Base-by-base conservation (phyloP, 2,797 vertebrate species). In the Acipenser transmontanus region DNA sequence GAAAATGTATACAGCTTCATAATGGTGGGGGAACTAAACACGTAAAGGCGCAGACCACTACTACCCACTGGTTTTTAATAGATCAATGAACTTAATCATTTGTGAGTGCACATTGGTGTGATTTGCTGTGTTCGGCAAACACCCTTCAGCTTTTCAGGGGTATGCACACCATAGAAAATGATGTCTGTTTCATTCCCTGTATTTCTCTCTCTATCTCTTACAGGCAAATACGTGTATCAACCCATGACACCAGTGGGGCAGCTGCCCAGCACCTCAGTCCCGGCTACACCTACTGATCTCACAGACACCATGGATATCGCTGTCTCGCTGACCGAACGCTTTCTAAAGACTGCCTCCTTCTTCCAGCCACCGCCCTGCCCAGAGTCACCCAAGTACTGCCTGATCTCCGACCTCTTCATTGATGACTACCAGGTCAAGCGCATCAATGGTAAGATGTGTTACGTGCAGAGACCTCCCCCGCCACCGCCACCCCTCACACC, bases 371-470 rank as follows among this genome's bases (percentile, higher is more conserved):
- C 95, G 0, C 89, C 94, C 34, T 91, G 91, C 70, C 89, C 95
- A 0, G 92, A 94, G 65, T 93, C 95, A 0, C 95, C 95, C 0
- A 93, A 91, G 74, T 95, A 94, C 88, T 98, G 96, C 79, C 88
- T 92, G 62, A 98, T 98, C 12, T 92, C 95, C 0, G 94, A 98
- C 77, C 94, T 98, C 66, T 98, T 98, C 73, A 90, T 97, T 61
- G 95, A 99, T 68, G 95, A 94, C 86, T 99, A 98, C 78, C 91
- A 97, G 0, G 95, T 99, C 59, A 98, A 97, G 68, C 95, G 97
- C 79, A 97, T 98, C 77, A 98, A 98, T 0, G 97, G 97, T 50
- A 98, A 98, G 88, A 97, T 99, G 97, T 98, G 97, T 80, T 99
- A 98, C 0, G 94, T 99, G 68, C 97, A 99, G 86, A 88, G 93